phyloP scores from a whole-genome alignment of 2,888 invertebrate species.

The Acanthosoma haemorrhoidale region DNA sequence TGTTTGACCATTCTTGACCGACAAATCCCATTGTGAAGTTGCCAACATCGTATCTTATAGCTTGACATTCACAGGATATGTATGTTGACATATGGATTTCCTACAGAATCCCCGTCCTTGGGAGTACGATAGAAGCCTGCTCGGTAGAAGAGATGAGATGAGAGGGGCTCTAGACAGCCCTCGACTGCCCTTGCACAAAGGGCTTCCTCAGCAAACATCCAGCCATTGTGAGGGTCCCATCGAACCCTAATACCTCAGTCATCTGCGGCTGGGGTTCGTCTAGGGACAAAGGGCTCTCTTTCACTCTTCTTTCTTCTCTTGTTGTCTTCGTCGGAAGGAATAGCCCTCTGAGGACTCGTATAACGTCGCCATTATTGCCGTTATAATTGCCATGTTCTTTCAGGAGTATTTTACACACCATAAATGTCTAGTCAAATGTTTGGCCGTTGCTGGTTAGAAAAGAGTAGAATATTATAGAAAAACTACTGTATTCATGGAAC shows the following conservation, averaged over 20 bases:
- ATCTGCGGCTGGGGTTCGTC: background rate
- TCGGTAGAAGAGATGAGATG: too few relatives aligned
- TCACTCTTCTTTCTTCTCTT: too few relatives aligned
- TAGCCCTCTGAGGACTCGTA: background rate
- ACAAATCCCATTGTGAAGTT: too few relatives aligned
- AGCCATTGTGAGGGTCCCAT: background rate
- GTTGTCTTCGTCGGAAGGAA: background rate
- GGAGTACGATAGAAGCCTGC: background rate
- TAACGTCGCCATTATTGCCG: background rate
- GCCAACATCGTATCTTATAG: too few relatives aligned
- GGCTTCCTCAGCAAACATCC: conserved; percentile 7
- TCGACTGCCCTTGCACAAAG: background rate
- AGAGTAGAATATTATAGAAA: too few relatives aligned
- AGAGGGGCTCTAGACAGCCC: background rate
- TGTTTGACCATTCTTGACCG: too few relatives aligned
- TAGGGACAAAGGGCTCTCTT: background rate
- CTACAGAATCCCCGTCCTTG: background rate
- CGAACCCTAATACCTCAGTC: background rate
- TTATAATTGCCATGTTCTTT: background rate
- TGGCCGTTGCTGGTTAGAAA: too few relatives aligned
- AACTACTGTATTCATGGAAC: too few relatives aligned
- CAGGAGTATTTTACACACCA: too few relatives aligned
- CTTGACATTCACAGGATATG: too few relatives aligned
- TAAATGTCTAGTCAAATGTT: too few relatives aligned
- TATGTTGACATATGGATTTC: too few relatives aligned